Evolutionary conservation across 2,888 invertebrate species (phyloP).

Genomic region (Tetropium fuscum): DNA sequence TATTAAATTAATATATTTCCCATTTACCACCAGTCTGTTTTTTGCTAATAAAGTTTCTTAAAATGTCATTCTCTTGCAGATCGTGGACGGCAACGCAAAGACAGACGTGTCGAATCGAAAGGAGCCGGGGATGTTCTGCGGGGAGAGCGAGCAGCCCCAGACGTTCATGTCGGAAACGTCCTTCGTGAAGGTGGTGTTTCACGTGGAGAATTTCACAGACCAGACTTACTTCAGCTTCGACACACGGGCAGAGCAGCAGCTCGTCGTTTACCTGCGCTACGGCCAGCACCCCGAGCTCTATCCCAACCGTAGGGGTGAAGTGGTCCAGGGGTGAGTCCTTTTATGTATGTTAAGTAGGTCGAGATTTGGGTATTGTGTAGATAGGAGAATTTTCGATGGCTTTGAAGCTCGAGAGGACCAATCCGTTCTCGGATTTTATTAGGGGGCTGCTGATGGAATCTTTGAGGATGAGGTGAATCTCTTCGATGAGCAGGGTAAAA

Average conservation of each 20-base stretch:
- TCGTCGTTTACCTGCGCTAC: conserved; percentile 89
- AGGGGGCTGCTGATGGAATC: conserved; percentile 1
- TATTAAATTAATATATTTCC: no score
- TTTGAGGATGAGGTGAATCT: background rate
- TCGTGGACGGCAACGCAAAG: conserved; percentile 91
- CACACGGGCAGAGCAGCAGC: conserved; percentile 90
- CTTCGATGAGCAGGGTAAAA: background rate
- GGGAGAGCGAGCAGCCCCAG: conserved; percentile 93
- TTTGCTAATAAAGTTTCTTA: no score
- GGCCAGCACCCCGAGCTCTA: conserved; percentile 95
- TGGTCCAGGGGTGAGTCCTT: conserved; percentile 84
- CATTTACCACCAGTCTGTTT: no score
- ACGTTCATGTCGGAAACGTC: conserved; percentile 96
- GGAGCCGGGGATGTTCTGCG: conserved; percentile 92
- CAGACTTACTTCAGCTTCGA: conserved; percentile 91
- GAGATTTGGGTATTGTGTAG: background rate
- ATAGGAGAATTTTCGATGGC: background rate
- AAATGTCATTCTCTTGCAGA: no score
- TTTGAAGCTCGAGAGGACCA: conserved; percentile 4
- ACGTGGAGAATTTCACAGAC: conserved; percentile 93
- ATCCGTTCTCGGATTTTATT: conserved; percentile 4
- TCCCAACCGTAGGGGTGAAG: conserved; percentile 89
- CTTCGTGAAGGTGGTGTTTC: conserved; percentile 91
- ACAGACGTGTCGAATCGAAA: conserved; percentile 89
- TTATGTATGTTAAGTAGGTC: background rate